phyloP scores from a whole-genome alignment of 2,797 vertebrate genomes.

The Eulemur coronatus region DNA sequence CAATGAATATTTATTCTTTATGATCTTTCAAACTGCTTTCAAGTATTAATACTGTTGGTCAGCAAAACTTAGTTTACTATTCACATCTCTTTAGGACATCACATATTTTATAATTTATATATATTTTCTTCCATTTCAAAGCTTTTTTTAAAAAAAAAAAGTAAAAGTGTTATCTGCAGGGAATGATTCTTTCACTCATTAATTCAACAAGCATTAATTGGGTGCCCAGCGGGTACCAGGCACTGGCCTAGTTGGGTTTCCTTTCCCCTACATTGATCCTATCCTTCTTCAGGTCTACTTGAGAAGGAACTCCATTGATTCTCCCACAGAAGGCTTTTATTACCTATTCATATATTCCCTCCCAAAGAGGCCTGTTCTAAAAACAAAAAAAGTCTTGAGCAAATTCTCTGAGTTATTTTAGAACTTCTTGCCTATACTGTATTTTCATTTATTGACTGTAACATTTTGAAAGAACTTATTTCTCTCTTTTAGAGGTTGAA shows the following conservation, averaged over 20 bases:
- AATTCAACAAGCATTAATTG: neutral
- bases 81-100: neutral
- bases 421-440: neutral
- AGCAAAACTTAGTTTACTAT: neutral
- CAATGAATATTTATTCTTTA: neutral
- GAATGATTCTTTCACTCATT: neutral
- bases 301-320: neutral
- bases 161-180: neutral
- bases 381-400: neutral
- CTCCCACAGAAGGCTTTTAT: neutral
- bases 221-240: neutral
- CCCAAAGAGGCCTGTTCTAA: neutral
- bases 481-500: neutral
- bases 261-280: neutral
- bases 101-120: neutral
- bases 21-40: neutral
- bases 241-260: neutral
- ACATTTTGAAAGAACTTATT: neutral
- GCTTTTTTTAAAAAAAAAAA: neutral
- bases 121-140: constrained; percentile 20
- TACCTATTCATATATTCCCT: neutral
- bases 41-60: neutral
- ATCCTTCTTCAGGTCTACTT: neutral
- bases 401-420: constrained; percentile 10
- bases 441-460: neutral